Evolutionary conservation across 2,888 invertebrate genomes (phyloP).

Genomic region (Hirtodrosophila confusa): DNA sequence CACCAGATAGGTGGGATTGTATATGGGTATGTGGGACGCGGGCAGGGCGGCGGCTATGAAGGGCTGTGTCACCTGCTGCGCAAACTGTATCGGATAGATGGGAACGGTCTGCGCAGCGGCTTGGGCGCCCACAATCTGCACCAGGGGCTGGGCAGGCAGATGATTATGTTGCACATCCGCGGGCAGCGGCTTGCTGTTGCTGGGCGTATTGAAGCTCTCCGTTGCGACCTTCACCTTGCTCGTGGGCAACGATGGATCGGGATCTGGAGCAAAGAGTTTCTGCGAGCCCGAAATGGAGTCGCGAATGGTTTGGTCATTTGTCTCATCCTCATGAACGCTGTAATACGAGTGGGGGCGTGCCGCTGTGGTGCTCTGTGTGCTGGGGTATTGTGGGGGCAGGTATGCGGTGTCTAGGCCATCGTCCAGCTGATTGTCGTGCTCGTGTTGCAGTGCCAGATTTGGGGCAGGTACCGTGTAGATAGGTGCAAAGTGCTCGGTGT

Average conservation of each 20-base stretch:
- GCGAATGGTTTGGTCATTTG: slow-evolving; percentile 83
- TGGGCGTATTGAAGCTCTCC: slow-evolving; percentile 84
- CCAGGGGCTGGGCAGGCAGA: slow-evolving; percentile 78
- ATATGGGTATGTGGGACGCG: slow-evolving; percentile 80
- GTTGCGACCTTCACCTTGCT: slow-evolving; percentile 83
- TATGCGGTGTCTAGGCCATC: slow-evolving; percentile 71
- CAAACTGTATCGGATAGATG: slow-evolving; percentile 84
- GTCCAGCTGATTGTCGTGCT: slow-evolving; percentile 81
- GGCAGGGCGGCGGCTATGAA: slow-evolving; percentile 78
- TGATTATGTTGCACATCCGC: slow-evolving; percentile 81
- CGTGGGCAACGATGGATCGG: slow-evolving; percentile 84
- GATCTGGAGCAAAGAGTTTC: slow-evolving; percentile 85
- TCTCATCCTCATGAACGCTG: slow-evolving; percentile 86
- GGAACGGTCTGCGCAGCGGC: slow-evolving; percentile 85
- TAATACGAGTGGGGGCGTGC: slow-evolving; percentile 78
- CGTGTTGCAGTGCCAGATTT: slow-evolving; percentile 86
- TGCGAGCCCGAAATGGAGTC: slow-evolving; percentile 83
- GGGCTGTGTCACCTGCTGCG: slow-evolving; percentile 83
- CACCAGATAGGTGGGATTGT: slow-evolving; percentile 83
- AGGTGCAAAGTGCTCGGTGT: slow-evolving; percentile 95
- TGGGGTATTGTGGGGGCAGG: slow-evolving; percentile 63
- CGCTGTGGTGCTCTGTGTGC: slow-evolving; percentile 32
- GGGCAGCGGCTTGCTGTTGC: slow-evolving; percentile 83
- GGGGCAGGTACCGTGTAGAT: slow-evolving; percentile 95
- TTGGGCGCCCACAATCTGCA: slow-evolving; percentile 83